Evolutionary conservation across 2,113 vertebrate species (phyloP).

Genomic region (Periophthalmodon schlosseri): DNA sequence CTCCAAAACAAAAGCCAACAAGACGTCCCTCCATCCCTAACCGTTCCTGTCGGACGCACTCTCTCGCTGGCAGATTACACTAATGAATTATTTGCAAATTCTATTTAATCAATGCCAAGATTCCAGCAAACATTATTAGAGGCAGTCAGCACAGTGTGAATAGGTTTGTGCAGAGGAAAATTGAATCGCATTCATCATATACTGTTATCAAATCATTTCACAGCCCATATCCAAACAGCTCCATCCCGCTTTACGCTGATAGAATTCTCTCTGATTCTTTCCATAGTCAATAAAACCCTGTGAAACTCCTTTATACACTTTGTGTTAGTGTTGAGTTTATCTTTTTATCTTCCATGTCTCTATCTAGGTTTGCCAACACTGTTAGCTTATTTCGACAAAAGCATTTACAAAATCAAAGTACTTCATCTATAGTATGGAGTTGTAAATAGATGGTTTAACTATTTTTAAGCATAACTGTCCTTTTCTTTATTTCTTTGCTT

Average conservation of each 20-base stretch:
- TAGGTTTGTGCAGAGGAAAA: constrained; percentile 54
- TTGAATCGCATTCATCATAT: constrained; percentile 58
- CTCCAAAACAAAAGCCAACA: constrained; percentile 25
- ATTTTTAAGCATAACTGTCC: too few species aligned
- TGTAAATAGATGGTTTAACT: too few species aligned
- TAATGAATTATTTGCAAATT: constrained; percentile 66
- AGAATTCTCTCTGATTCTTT: constrained; percentile 20
- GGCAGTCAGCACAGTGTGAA: constrained; percentile 39
- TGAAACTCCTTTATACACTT: constrained; percentile 28
- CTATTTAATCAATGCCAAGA: constrained; percentile 63
- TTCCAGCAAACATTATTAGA: constrained; percentile 61
- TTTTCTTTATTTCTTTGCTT: too few species aligned
- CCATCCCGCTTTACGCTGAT: constrained; percentile 37
- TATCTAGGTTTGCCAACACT: not conserved
- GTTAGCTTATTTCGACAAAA: not conserved
- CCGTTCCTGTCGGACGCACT: constrained; percentile 20
- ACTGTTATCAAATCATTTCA: constrained; percentile 50
- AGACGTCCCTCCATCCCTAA: constrained; percentile 24
- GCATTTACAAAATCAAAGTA: too few species aligned
- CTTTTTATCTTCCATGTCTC: not conserved
- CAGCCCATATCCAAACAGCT: constrained; percentile 40
- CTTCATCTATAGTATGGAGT: too few species aligned
- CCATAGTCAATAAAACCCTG: constrained; percentile 30
- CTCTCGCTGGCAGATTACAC: constrained; percentile 40
- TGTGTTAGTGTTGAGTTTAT: not conserved